These are phyloP conservation scores for Dolichopus griseipennis DNA, from an alignment of 2,888 invertebrate species.

Conservation along the genomic window DNA sequence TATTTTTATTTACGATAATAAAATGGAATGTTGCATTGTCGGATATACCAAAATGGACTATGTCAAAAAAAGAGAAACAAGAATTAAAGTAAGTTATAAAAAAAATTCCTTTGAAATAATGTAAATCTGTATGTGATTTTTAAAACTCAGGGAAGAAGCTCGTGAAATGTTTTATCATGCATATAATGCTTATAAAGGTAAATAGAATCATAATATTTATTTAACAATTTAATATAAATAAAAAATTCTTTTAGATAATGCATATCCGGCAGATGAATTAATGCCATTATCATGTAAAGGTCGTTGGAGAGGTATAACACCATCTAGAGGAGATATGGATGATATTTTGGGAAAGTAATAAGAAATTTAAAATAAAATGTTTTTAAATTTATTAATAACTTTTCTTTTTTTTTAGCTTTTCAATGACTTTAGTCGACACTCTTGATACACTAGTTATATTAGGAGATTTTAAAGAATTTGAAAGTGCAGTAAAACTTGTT, in stretches of 20 bases:
- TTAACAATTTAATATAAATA: too few relatives aligned
- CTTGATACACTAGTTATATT: conserved; percentile 86
- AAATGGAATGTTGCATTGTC: not conserved
- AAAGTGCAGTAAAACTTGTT: conserved; percentile 76
- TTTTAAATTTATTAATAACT: not conserved
- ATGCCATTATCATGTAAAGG: conserved; percentile 96
- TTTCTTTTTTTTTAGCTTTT: conserved; percentile 64
- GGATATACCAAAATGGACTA: conserved; percentile 27
- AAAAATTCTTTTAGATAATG: conserved; percentile 64
- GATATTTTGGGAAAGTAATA: conserved; percentile 94
- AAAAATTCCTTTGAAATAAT: too few relatives aligned
- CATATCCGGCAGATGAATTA: conserved; percentile 95
- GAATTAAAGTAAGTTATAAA: conserved; percentile 51
- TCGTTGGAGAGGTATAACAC: conserved; percentile 79
- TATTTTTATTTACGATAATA: not conserved
- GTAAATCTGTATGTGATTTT: not conserved
- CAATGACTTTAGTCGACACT: conserved; percentile 89
- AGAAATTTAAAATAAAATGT: not conserved
- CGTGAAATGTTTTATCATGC: conserved; percentile 96
- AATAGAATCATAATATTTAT: not conserved
- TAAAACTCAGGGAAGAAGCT: conserved; percentile 60
- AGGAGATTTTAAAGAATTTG: conserved; percentile 91
- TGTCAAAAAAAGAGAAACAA: conserved; percentile 57
- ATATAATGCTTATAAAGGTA: conserved; percentile 65
- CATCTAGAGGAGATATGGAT: conserved; percentile 91